Base-by-base conservation (phyloP, 2,113 vertebrate species). In the Emydura subglobosa region DNA sequence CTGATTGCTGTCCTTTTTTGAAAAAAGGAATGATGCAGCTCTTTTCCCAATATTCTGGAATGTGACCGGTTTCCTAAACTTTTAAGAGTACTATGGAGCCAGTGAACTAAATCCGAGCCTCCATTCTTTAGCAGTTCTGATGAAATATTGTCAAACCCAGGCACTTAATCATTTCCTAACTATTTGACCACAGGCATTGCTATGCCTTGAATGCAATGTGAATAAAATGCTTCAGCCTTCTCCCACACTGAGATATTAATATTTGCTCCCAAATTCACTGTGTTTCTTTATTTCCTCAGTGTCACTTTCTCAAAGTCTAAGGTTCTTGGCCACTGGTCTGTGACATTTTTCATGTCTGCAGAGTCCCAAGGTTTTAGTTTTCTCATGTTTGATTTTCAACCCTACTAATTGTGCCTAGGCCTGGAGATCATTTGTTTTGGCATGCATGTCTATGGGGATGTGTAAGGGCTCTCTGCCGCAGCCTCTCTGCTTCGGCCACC, bases 231-330 rank as follows among this genome's bases (percentile, higher is more conserved):
- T 81, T 93, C 81, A 94, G n/a, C 79, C 80, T 95, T 93, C 78
- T 88, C 24, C 87, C 0, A 0, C 88, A 22, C 83, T 90, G 93
- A 31, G 51, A 91, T 79, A 55, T 91, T 82, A 92, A 79, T 95
- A 79, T 89, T 83, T 90, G 87, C 83, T 94, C 34, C 24, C 4
- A 27, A 82, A 34, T 85, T 92, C 44, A 79, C 87, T 42, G 87
- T 31, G 29, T 3, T 83, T 96, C 83, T 96, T 96, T 93, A 88
- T 95, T 93, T 86, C 74, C 93, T 93, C 0, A 0, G 88, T 94
- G 61, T 96, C 93, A 80, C 72, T 95, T 96, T 91, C 80, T 88
- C 94, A 88, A 93, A 94, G 92, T 92, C 85, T 50, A 93, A 53
- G 80, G 94, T 61, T 85, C 85, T 91, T 50, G 53, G 91, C 85